These are phyloP conservation scores for Onthophagus sagittarius DNA, from an alignment of 2,888 invertebrate species.

Conservation along the genomic window DNA sequence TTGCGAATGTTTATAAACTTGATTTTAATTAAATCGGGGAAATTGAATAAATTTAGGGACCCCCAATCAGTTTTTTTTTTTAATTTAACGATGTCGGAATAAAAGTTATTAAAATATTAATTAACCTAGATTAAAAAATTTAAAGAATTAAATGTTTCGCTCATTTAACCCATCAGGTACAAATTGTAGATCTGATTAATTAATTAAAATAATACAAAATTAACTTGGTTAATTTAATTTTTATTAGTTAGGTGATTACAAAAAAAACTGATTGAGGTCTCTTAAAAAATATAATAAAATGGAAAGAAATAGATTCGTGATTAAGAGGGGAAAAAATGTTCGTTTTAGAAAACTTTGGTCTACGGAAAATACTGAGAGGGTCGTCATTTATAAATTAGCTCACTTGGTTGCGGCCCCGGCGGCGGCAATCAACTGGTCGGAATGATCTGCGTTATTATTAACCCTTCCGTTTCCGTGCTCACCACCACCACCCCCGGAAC, in stretches of 20 bases:
- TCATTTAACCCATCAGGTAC: neutral
- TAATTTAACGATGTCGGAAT: neutral
- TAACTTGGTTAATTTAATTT: too few species aligned
- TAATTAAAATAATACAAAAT: neutral
- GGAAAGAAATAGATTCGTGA: too few species aligned
- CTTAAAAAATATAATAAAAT: too few species aligned
- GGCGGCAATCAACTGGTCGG: constrained; percentile 38
- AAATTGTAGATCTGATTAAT: neutral
- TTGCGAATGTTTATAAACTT: neutral
- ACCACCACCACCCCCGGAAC: too few species aligned
- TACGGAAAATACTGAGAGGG: constrained; percentile 48
- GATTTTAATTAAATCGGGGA: neutral
- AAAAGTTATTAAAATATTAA: neutral
- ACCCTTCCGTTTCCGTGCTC: constrained; percentile 42
- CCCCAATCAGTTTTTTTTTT: too few species aligned
- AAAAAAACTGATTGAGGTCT: too few species aligned
- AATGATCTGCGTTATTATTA: constrained; percentile 50
- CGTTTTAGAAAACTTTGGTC: constrained; percentile 45
- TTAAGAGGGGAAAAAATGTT: too few species aligned
- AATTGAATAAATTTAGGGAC: neutral
- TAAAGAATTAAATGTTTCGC: neutral
- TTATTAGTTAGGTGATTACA: too few species aligned
- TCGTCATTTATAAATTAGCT: constrained; percentile 13
- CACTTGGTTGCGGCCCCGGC: constrained; percentile 35
- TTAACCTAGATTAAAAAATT: neutral